Evolutionary conservation across 1,140 invertebrate species (phyloP).

Genomic region (Acromyrmex charruanus): DNA sequence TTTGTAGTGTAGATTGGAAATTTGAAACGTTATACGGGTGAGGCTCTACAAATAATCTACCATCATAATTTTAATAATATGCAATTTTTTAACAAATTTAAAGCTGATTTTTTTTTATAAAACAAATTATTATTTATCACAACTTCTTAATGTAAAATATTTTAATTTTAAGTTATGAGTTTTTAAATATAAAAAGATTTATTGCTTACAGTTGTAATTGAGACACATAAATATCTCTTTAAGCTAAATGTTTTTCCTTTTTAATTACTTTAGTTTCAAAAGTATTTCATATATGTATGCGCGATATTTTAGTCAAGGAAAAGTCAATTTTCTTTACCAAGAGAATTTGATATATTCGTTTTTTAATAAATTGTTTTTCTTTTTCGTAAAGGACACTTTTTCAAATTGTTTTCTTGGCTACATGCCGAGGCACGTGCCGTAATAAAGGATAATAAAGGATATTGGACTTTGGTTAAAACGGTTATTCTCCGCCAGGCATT

Average conservation of each 20-base stretch:
- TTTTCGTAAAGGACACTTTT: neutral
- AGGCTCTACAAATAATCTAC: neutral
- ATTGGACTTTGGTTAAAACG: conserved; percentile 53
- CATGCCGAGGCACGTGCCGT: conserved; percentile 22
- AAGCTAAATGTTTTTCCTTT: neutral
- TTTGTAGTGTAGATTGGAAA: neutral
- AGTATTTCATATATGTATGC: neutral
- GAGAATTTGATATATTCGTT: neutral
- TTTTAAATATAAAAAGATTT: neutral
- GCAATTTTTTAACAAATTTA: neutral
- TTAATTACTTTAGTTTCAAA: neutral
- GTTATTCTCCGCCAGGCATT: conserved; percentile 42
- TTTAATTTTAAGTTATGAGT: neutral
- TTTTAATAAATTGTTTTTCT: neutral
- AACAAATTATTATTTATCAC: neutral
- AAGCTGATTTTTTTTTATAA: neutral
- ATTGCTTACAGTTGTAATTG: neutral
- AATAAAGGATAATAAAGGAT: conserved; percentile 61
- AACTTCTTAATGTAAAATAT: conserved; percentile 5
- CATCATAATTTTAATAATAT: neutral
- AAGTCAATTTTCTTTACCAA: neutral
- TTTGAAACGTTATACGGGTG: neutral
- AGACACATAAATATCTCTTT: no score
- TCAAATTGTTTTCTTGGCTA: conserved; percentile 2
- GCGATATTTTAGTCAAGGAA: neutral